Evolutionary conservation across 2,797 vertebrate genomes (phyloP).

Genomic region (Morus bassanus): DNA sequence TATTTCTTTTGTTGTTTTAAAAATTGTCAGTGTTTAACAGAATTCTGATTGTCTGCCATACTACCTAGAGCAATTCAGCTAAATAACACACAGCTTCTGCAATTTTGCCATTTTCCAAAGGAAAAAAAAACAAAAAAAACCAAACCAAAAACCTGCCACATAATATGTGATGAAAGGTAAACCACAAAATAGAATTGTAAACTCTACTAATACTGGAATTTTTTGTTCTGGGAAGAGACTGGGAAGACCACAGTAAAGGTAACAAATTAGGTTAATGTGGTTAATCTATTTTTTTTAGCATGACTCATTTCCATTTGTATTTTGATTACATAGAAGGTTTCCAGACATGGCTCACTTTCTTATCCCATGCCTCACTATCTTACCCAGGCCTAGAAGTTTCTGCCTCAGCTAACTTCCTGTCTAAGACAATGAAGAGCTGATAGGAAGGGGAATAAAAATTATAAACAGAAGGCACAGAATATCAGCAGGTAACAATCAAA

Average conservation of each 20-base stretch:
- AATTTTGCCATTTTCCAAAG: background rate
- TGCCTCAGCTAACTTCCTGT: background rate
- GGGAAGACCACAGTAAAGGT: background rate
- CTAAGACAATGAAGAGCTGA: background rate
- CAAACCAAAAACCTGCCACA: background rate
- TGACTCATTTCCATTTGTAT: background rate
- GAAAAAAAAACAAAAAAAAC: background rate
- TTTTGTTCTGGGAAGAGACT: background rate
- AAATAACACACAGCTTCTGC: background rate
- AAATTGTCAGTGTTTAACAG: slow-evolving; percentile 2
- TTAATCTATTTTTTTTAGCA: background rate
- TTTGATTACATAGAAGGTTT: background rate
- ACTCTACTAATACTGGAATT: background rate
- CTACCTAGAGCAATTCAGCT: background rate
- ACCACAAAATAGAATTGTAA: background rate
- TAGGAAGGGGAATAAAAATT: background rate
- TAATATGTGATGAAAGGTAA: background rate
- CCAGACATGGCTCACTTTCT: background rate
- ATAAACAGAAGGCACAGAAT: background rate
- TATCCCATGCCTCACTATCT: background rate
- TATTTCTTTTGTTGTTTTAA: slow-evolving; percentile 3
- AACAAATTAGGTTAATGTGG: background rate
- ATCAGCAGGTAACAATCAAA: background rate
- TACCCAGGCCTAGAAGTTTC: background rate
- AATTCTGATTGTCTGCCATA: background rate